Conservation (phyloP, 1,140 invertebrate species). For the Uloborus diversus region DNA sequence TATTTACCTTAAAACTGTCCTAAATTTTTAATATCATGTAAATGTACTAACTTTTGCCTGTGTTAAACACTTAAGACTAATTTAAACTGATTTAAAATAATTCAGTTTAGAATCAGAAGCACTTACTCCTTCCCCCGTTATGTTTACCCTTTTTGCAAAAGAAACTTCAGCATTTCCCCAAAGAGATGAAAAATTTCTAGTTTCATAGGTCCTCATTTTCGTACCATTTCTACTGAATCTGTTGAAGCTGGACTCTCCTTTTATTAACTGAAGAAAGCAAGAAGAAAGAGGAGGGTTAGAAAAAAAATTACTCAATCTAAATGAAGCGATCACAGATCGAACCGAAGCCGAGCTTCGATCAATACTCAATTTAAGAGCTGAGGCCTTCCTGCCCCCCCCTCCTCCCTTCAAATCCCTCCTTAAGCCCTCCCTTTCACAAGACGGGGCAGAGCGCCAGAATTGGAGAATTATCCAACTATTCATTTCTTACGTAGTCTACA, state of each 20-base stretch:
- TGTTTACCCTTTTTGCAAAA: background rate
- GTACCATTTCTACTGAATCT: conserved; percentile 2
- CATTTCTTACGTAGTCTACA: too few species aligned
- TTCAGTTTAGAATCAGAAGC: too few species aligned
- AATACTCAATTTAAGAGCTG: conserved; percentile 52
- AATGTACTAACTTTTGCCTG: too few species aligned
- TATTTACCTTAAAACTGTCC: too few species aligned
- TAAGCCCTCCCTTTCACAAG: background rate
- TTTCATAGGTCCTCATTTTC: conserved; percentile 27
- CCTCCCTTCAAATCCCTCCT: background rate
- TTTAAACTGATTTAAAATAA: too few species aligned
- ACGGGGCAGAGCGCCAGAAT: conserved; percentile 13
- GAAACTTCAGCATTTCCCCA: background rate
- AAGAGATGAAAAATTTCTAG: background rate
- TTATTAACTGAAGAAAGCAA: conserved; percentile 27
- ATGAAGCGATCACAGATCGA: conserved; percentile 52
- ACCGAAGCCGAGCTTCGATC: conserved; percentile 42
- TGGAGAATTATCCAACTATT: conserved; percentile 50
- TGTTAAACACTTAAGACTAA: too few species aligned
- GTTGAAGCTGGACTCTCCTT: background rate
- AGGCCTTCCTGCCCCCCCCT: background rate
- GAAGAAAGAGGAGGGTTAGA: too few species aligned
- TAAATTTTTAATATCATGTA: too few species aligned
- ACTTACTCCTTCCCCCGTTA: background rate
- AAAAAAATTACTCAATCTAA: conserved; percentile 53